Percentiles rank a stretch among this genome's conserved stretches.
These are phyloP conservation scores for Ciconia maguari DNA, from an alignment of 2,113 vertebrate species.

Conservation along the genomic window DNA sequence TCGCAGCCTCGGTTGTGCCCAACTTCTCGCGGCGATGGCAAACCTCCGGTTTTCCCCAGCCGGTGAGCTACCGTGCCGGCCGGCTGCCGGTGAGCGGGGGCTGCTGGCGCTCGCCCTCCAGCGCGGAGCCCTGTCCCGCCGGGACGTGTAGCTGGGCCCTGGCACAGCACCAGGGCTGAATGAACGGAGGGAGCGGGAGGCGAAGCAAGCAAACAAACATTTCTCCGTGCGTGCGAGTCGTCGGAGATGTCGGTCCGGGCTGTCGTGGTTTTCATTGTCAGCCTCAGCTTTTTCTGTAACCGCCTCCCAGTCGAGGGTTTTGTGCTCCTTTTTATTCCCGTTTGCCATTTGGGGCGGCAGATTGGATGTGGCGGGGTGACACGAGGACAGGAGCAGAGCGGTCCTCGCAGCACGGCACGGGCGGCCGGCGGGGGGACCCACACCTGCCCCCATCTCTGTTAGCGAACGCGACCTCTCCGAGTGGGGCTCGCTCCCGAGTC, in stretches of 20 bases:
- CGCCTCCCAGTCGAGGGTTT: background rate
- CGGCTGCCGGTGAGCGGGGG: background rate
- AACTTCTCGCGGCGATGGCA: background rate
- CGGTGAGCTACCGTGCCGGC: background rate
- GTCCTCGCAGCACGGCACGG: background rate
- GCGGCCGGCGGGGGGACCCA: background rate
- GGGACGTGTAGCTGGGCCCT: background rate
- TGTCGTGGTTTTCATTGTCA: background rate
- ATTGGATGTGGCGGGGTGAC: conserved; percentile 44
- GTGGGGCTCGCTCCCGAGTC: background rate
- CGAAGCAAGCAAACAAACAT: background rate
- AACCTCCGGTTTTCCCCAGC: background rate
- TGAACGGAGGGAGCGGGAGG: background rate
- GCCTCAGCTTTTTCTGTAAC: background rate
- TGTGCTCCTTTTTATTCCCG: conserved; percentile 5
- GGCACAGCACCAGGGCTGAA: background rate
- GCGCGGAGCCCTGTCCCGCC: background rate
- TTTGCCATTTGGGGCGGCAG: conserved; percentile 16
- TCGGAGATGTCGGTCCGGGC: background rate
- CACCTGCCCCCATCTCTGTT: background rate
- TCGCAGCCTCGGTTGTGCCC: background rate
- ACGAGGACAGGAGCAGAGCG: conserved; percentile 48
- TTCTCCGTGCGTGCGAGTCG: background rate
- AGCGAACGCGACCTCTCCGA: background rate
- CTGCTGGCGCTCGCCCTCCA: background rate